Percentiles rank a stretch among this genome's conserved stretches.
These are phyloP conservation scores for Amazona ochrocephala DNA, from an alignment of 2,797 vertebrate species.

Conservation along the genomic window DNA sequence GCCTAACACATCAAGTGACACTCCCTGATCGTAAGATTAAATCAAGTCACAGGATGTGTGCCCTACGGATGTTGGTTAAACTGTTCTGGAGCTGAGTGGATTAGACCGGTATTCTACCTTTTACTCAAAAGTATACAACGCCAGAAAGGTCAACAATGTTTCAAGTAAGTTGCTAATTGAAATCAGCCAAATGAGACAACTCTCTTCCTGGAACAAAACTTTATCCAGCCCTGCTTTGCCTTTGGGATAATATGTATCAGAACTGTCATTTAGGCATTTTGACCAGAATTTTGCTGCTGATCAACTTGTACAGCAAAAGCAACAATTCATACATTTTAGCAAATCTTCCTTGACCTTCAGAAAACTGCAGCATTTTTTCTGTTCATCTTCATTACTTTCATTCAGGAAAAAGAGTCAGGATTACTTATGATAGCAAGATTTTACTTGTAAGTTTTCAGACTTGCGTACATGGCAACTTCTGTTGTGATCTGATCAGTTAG, in stretches of 20 bases:
- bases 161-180: constrained; percentile 70
- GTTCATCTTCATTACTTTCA: not conserved
- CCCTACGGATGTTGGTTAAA: constrained; percentile 66
- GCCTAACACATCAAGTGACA: constrained; percentile 69
- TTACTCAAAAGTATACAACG: constrained; percentile 52
- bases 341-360: not conserved
- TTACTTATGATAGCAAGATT: not conserved
- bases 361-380: not conserved
- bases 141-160: constrained; percentile 65
- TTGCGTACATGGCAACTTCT: not conserved
- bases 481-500: not conserved
- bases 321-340: not conserved
- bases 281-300: not conserved
- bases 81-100: constrained; percentile 67
- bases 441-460: not conserved
- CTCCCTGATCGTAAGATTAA: constrained; percentile 70
- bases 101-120: constrained; percentile 68
- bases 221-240: not conserved
- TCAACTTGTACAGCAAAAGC: not conserved
- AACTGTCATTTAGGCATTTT: not conserved
- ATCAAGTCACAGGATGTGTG: constrained; percentile 72
- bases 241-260: not conserved
- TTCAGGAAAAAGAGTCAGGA: not conserved
- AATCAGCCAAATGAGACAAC: constrained; percentile 67
- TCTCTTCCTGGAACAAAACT: constrained; percentile 45